Base-by-base conservation (phyloP, 2,888 invertebrate genomes). In the Drosophila percnosoma region DNA sequence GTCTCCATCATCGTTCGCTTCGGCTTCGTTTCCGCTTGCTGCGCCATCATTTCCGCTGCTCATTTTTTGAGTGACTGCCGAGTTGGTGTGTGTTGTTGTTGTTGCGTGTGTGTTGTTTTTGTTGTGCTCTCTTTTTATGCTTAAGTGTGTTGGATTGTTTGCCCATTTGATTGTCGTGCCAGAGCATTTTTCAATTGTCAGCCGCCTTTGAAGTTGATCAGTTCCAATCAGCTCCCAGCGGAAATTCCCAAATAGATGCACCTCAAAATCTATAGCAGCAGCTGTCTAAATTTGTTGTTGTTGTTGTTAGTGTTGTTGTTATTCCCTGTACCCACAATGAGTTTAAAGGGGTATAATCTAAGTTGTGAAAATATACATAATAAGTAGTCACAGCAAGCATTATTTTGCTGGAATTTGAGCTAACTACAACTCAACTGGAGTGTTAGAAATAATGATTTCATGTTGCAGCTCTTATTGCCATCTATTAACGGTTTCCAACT, bases 41-140 rank as follows among this genome's bases (percentile, higher is more conserved):
- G 80, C 82, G 87, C 83, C 87, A 90, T 87, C 87, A 87, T 87
- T 87, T 87, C 87, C 87, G 87, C 73, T 90, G 86, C 78, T 79
- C 78, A 83, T 83, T 87, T 85, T 78, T 78, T 84, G 69, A 83
- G 70, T 81, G 63, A 18, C 68, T 75, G 33, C 38, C 53, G 36
- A 18, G 49, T 40, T 55, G 11, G 33, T 33, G 31, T 31, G 29
- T 42, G 40, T 0, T 71, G 49, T 21, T 48, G 62, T 21, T 48
- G 62, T 59, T 67, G 53, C 58, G 38, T 48, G 29, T 48, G 38
- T 64, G 34, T 62, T 40, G 31, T 42, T n/a, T 67, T 68, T 45
- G 24, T 45, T 45, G 24, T 8, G 7, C 55, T 61, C 24, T 73
- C 29, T 73, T 53, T 62, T 71, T 61, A 71, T 82, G 71, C 67